Evolutionary conservation across 2,888 invertebrate genomes (phyloP), one percentile per base, ranked within the genome.

Genomic region (Archips xylosteana): DNA sequence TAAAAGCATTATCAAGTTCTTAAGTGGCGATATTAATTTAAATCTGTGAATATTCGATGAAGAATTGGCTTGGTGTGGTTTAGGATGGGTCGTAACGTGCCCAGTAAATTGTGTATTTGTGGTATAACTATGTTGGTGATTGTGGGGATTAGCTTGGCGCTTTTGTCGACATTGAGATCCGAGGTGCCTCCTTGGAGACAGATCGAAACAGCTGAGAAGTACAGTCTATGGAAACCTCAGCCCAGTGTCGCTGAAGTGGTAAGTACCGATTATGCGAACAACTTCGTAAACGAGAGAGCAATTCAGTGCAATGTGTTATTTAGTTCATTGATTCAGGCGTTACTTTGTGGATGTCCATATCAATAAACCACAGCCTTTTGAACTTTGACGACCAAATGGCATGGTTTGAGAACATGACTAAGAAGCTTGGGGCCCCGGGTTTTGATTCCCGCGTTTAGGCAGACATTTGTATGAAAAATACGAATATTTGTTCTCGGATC

Each of bases 21-120:
- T 61, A 65, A 73, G 74, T 65, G 68, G 68, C 42, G 63, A 69
- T 64, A 74, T 74, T 69, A 74, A 65, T 61, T 68, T 51, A n/a
- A 36, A 65, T 36, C 65, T 15, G 47, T 13, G 51, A 65, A 51
- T 49, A 51, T 2, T 60, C 62, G 42, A 15, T 65, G 51, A 51
- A 34, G n/a, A 32, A 12, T 51, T 51, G 51, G 47, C 32, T 63
- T 1, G 54, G 23, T 10, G 47, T 64, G 9, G 1, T n/a, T 36
- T 49, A 65, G 65, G 36, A 94, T 94, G 93, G 92, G 94, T 68
- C 92, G 92, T 90, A 92, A 92, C 8, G 86, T 92, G 70, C 91
- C 93, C 0, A 82, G 82, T 42, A 92, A 92, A 86, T 78, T 90
- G 76, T 92, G 89, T 76, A 82, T 92, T 70, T 87, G 87, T 79